Conservation (phyloP, 2,888 invertebrate species). For the Pyrrhosoma nymphula region DNA sequence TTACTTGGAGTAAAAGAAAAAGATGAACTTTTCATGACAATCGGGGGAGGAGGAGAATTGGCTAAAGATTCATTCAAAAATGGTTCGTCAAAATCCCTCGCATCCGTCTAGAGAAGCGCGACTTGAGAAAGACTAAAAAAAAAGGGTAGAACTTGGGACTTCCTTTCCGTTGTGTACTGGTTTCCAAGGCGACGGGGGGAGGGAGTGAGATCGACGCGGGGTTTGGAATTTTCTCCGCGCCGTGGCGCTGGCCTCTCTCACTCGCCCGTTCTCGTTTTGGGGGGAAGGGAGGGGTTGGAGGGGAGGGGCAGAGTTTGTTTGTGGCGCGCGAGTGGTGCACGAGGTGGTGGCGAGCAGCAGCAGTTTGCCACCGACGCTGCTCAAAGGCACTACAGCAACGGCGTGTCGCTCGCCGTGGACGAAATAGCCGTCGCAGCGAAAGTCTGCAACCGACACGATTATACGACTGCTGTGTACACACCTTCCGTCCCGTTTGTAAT, state of each 20-base stretch:
- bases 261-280: neutral
- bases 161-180: neutral
- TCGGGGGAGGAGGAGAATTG: too few relatives aligned
- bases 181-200: neutral
- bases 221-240: slow-evolving; percentile 51
- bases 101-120: too few relatives aligned
- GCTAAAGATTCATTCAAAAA: too few relatives aligned
- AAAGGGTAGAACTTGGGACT: neutral
- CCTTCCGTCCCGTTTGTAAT: too few relatives aligned
- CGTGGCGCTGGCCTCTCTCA: slow-evolving; percentile 43
- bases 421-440: too few relatives aligned
- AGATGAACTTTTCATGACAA: too few relatives aligned
- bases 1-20: too few relatives aligned
- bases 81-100: too few relatives aligned
- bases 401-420: too few relatives aligned
- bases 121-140: neutral
- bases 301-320: neutral
- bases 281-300: neutral
- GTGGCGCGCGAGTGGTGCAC: too few relatives aligned
- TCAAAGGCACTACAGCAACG: neutral
- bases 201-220: neutral
- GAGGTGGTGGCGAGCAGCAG: neutral
- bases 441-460: neutral
- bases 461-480: too few relatives aligned
- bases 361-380: slow-evolving; percentile 25